Evolutionary conservation across 2,888 invertebrate species (phyloP).

Genomic region (Creontiades dilutus): DNA sequence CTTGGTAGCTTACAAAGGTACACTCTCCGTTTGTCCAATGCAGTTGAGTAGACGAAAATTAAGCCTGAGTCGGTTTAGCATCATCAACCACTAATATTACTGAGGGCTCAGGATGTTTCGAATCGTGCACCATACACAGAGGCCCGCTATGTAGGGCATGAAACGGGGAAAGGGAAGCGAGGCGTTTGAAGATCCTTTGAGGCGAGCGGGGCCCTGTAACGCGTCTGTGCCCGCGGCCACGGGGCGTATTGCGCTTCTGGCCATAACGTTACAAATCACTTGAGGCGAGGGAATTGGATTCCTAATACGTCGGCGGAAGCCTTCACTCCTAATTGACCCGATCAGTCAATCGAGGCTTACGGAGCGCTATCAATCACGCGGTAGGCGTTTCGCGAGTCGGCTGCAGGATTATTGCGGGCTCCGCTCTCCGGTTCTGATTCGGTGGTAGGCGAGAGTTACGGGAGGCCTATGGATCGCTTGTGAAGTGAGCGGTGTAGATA

Average conservation of each 20-base stretch:
- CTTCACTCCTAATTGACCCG: conserved; percentile 50
- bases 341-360: conserved; percentile 56
- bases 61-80: no score
- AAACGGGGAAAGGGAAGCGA: background rate
- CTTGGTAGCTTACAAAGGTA: no score
- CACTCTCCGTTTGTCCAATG: no score
- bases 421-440: background rate
- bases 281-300: conserved; percentile 51
- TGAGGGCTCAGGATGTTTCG: background rate
- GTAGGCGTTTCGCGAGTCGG: background rate
- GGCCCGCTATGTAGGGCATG: background rate
- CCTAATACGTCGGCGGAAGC: conserved; percentile 54
- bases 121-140: background rate
- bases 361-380: conserved; percentile 48
- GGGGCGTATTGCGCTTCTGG: conserved; percentile 7
- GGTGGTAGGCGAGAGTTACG: background rate
- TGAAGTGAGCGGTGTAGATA: background rate
- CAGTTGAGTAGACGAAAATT: no score
- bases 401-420: conserved; percentile 31
- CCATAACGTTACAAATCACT: conserved; percentile 44
- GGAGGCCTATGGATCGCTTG: background rate
- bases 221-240: conserved; percentile 9
- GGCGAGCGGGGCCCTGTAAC: background rate
- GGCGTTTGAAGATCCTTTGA: conserved; percentile 25
- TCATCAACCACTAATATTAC: background rate